These are phyloP conservation scores for Spodoptera frugiperda DNA, from an alignment of 1,140 invertebrate species.

Conservation along the genomic window DNA sequence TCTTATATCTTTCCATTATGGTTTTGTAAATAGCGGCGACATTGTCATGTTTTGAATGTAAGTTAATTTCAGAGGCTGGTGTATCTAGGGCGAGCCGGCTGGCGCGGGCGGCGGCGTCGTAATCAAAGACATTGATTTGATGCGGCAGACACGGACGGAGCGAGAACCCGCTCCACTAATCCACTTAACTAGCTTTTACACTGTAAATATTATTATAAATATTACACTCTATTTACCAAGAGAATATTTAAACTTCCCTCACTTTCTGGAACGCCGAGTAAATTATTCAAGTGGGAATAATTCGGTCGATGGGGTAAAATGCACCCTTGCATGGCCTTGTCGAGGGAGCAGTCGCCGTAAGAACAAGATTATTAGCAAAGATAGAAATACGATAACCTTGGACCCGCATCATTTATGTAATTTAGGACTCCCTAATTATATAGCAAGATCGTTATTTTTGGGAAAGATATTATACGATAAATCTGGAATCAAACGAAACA, in stretches of 20 bases:
- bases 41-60: conserved; percentile 28
- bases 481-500: conserved; percentile 17
- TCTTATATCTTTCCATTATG: too few species aligned
- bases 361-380: conserved; percentile 28
- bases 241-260: conserved; percentile 16
- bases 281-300: conserved; percentile 35
- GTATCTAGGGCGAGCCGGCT: conserved; percentile 25
- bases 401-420: not conserved
- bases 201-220: conserved; percentile 31
- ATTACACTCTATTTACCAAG: conserved; percentile 15
- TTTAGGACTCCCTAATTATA: conserved; percentile 11
- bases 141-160: conserved; percentile 22
- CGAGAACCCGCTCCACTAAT: conserved; percentile 23
- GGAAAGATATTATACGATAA: conserved; percentile 13
- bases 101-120: conserved; percentile 5
- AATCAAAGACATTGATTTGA: conserved; percentile 52
- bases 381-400: conserved; percentile 11
- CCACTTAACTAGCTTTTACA: conserved; percentile 31
- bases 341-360: conserved; percentile 6
- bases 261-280: not conserved
- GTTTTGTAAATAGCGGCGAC: not conserved
- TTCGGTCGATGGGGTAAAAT: conserved; percentile 22
- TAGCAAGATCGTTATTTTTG: conserved; percentile 4
- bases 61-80: conserved; percentile 26
- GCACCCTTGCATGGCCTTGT: conserved; percentile 29